These are phyloP conservation scores for Thomomys bottae DNA, from an alignment of 2,113 vertebrate genomes.

Conservation along the genomic window DNA sequence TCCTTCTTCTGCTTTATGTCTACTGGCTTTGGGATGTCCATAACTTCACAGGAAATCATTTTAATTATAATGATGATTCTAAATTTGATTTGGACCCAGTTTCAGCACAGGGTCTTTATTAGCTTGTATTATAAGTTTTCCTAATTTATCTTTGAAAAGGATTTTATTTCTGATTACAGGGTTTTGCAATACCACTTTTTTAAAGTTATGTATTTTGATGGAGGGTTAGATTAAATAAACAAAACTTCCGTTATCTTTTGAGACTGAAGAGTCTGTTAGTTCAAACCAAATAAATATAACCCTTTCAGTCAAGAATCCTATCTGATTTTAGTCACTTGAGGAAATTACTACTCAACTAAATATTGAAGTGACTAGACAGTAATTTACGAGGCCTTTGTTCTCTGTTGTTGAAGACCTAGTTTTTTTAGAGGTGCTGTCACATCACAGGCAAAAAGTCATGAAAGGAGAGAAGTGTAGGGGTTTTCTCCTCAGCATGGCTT, in stretches of 20 bases:
- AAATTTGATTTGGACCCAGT: constrained; percentile 24
- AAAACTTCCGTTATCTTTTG: not conserved
- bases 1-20: not conserved
- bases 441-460: not conserved
- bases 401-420: not conserved
- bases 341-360: constrained; percentile 35
- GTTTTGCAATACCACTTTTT: not conserved
- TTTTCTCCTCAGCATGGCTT: not conserved
- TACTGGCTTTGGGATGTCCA: not conserved
- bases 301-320: not conserved
- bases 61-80: constrained; percentile 36
- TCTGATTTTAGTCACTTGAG: constrained; percentile 26
- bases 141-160: too few relatives aligned
- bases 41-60: not conserved
- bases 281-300: constrained; percentile 8
- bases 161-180: not conserved
- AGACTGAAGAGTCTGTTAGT: not conserved
- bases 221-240: too few relatives aligned
- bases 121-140: constrained; percentile 11
- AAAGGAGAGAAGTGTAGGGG: not conserved
- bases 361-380: not conserved
- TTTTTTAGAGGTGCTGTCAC: not conserved
- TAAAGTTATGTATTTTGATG: too few relatives aligned
- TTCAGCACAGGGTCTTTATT: constrained; percentile 9
- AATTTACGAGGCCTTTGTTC: constrained; percentile 12